These are phyloP conservation scores for Triplophysa rosa DNA, from an alignment of 2,113 vertebrate genomes.

Conservation along the genomic window DNA sequence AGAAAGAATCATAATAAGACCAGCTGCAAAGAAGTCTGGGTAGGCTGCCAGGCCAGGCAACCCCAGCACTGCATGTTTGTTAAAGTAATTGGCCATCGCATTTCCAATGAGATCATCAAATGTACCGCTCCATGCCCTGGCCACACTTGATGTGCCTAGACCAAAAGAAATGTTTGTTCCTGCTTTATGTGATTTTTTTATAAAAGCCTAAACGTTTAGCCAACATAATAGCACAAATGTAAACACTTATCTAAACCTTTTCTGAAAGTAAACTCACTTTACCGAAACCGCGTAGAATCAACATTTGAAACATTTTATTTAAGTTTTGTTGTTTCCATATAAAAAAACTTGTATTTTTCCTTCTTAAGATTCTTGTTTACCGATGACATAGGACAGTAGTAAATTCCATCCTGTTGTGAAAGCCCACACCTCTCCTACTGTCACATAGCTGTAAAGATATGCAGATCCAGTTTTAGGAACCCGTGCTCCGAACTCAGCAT, in stretches of 20 bases:
- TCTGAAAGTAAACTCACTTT: too few species aligned
- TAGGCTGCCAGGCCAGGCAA: conserved; percentile 79
- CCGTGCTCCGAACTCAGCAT: conserved; percentile 79
- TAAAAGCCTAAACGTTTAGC: too few species aligned
- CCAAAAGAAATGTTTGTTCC: neutral
- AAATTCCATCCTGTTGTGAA: conserved; percentile 86
- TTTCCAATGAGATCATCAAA: conserved; percentile 82
- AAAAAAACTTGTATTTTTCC: too few species aligned
- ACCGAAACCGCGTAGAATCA: too few species aligned
- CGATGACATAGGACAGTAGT: conserved; percentile 84
- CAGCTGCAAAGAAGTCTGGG: conserved; percentile 81
- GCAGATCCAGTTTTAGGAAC: conserved; percentile 84
- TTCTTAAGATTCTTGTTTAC: conserved; percentile 54
- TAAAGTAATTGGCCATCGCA: conserved; percentile 72
- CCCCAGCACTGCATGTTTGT: conserved; percentile 63
- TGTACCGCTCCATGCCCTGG: conserved; percentile 83
- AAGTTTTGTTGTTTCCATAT: too few species aligned
- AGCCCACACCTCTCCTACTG: conserved; percentile 82
- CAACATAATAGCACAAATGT: too few species aligned
- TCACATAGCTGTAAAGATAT: conserved; percentile 87
- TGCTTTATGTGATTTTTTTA: neutral
- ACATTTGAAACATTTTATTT: too few species aligned
- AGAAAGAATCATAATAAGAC: conserved; percentile 79
- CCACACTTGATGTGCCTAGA: conserved; percentile 82
- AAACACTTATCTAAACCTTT: too few species aligned